Base-by-base conservation (phyloP, 2,113 vertebrate species). In the Engraulis encrasicolus region DNA sequence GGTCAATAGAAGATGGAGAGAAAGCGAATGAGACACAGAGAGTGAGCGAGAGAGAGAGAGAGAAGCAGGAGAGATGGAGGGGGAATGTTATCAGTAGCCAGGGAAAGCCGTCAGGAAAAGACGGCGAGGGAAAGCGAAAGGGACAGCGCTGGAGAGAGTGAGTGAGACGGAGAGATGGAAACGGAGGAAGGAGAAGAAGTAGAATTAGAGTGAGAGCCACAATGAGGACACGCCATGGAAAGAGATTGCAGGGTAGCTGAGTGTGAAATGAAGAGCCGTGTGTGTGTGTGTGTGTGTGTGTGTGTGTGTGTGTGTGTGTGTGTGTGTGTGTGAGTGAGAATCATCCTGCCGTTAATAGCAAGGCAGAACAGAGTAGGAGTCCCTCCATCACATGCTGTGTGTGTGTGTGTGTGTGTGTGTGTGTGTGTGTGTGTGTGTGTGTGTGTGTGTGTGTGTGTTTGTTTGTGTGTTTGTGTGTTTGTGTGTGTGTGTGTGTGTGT, bases 231-330 rank as follows among this genome's bases (percentile, higher is more conserved):
- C 1, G 58, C 58, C 82, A 84, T 82, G 84, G 38, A 19, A 20
- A 79, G 85, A 86, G 90, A 92, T 90, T 86, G 85, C 90, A 82
- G 88, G 88, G 90, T 91, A 92, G 89, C 92, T 91, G 90, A 92
- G 91, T 92, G 92, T 93, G 92, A 94, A 92, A 94, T 93, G 89
- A 92, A 92, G 89, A 89, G 86, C 80, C 85, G 31, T 34, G 49
- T 31, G 78, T 49, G 84, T 80, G 86, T 50, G n/a, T n/a, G n/a
- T n/a, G n/a, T n/a, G n/a, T n/a, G n/a, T n/a, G n/a, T n/a, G n/a
- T n/a, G n/a, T n/a, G n/a, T n/a, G n/a, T n/a, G n/a, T n/a, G n/a
- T n/a, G n/a, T n/a, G n/a, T n/a, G n/a, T n/a, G n/a, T n/a, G n/a
- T n/a, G n/a, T n/a, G n/a, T n/a, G n/a, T n/a, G n/a, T n/a, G n/a